Evolutionary conservation across 2,113 vertebrate genomes (phyloP).

Genomic region (Rhea americana): DNA sequence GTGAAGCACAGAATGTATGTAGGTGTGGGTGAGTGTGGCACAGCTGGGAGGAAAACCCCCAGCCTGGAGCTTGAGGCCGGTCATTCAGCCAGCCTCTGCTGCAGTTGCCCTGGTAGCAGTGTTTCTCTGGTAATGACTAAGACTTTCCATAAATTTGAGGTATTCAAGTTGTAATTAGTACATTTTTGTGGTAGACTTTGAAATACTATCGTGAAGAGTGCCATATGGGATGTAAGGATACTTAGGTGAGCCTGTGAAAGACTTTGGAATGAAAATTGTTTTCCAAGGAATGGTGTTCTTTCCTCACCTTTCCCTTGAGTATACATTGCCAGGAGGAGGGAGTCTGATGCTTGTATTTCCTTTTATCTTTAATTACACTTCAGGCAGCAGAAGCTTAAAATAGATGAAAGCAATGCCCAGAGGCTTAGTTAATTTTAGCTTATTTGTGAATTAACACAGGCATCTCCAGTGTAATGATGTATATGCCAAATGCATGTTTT

Average conservation of each 20-base stretch:
- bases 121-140: not conserved
- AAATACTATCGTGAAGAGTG: not conserved
- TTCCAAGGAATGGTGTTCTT: not conserved
- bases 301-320: not conserved
- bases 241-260: too few species aligned
- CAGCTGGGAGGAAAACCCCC: not conserved
- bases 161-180: not conserved
- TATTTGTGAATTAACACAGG: not conserved
- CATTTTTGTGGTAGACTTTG: not conserved
- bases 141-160: not conserved
- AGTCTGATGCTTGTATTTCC: not conserved
- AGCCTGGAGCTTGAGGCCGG: not conserved
- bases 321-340: not conserved
- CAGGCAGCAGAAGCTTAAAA: not conserved
- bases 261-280: not conserved
- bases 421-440: not conserved
- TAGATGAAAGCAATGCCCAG: not conserved
- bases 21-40: not conserved
- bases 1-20: fast-evolving
- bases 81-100: not conserved
- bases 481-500: fast-evolving
- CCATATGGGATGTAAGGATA: fast-evolving
- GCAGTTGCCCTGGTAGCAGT: not conserved
- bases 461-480: fast-evolving
- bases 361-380: not conserved